Evolutionary conservation across 2,888 invertebrate genomes (phyloP), one percentile per base, ranked within the genome.

Genomic region (Eupithecia insigniata): DNA sequence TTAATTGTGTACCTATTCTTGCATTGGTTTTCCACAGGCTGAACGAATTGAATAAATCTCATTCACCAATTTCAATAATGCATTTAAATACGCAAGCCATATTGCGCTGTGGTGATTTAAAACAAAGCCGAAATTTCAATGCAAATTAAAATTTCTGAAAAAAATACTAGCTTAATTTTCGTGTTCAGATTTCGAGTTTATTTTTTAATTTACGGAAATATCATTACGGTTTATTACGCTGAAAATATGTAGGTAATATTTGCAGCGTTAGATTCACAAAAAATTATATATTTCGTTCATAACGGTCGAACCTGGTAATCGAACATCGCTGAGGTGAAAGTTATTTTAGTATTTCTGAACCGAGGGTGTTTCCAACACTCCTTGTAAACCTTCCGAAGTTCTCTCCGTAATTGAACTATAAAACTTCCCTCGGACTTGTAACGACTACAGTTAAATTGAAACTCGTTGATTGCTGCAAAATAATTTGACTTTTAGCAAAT

Each of bases 371-470:
- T 22, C 65, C 70, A 67, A 51, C 72, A 61, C 65, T 73, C 68
- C 46, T 68, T 73, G 66, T 68, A 76, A 73, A 69, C 67, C 61
- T 72, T 77, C 67, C 69, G 73, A 67, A 70, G 70, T 77, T 76
- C 72, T 76, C 74, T 75, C 70, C 72, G 66, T 79, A 77, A 77
- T 77, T 76, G 72, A 75, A 79, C 74, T 72, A 75, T 79, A 76
- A 76, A 77, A 79, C 74, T 77, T 74, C 69, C 67, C 66, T 66
- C 70, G 67, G 72, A 77, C 72, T 79, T 75, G 71, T 70, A 76
- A 76, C 72, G 75, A 69, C 75, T 73, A 51, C 70, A 73, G 73
- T 75, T 77, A 72, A 76, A 77, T 77, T 77, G 71, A 77, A 77
- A 74, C 74, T 77, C 69, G 61, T 73, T 67, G 75, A 73, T 77